Percentiles rank a stretch among this genome's conserved stretches.
phyloP scores from a whole-genome alignment of 2,888 invertebrate genomes.

The Acleris cristana region DNA sequence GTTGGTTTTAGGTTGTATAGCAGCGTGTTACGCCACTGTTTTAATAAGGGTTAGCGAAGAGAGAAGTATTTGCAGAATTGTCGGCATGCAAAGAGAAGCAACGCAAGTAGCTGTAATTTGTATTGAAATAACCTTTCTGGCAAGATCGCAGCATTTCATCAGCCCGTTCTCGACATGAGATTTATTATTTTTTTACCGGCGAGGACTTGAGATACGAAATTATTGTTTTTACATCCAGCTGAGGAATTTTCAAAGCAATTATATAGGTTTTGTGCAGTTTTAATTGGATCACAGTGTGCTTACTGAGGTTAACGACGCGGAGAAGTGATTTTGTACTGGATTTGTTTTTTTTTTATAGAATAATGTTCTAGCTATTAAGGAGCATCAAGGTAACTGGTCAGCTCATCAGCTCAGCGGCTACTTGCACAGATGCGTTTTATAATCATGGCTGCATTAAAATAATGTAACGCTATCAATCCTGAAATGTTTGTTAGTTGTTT shows the following conservation, averaged over 20 bases:
- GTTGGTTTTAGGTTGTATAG: slow-evolving; percentile 40
- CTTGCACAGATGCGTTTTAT: background rate
- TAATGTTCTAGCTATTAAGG: slow-evolving; percentile 22
- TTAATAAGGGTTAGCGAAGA: slow-evolving; percentile 61
- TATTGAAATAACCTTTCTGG: slow-evolving; percentile 81
- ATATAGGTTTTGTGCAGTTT: slow-evolving; percentile 76
- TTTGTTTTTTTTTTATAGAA: slow-evolving; percentile 44
- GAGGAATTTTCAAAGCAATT: slow-evolving; percentile 81
- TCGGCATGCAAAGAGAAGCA: slow-evolving; percentile 75
- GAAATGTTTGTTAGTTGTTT: too few species aligned
- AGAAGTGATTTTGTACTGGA: slow-evolving; percentile 63
- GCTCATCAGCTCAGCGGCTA: background rate
- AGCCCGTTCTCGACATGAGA: slow-evolving; percentile 65
- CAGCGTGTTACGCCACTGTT: slow-evolving; percentile 45
- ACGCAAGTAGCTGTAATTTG: slow-evolving; percentile 81
- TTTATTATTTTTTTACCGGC: slow-evolving; percentile 80
- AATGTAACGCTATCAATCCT: too few species aligned
- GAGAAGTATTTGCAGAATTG: slow-evolving; percentile 82
- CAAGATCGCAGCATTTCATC: slow-evolving; percentile 80
- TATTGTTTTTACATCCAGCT: slow-evolving; percentile 81
- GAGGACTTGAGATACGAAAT: slow-evolving; percentile 78
- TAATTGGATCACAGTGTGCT: slow-evolving; percentile 74
- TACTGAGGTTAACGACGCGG: slow-evolving; percentile 70
- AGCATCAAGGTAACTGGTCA: slow-evolving; percentile 15
- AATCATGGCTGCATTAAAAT: too few species aligned